phyloP scores from a whole-genome alignment of 2,113 vertebrate species.

The Brienomyrus longianalis region DNA sequence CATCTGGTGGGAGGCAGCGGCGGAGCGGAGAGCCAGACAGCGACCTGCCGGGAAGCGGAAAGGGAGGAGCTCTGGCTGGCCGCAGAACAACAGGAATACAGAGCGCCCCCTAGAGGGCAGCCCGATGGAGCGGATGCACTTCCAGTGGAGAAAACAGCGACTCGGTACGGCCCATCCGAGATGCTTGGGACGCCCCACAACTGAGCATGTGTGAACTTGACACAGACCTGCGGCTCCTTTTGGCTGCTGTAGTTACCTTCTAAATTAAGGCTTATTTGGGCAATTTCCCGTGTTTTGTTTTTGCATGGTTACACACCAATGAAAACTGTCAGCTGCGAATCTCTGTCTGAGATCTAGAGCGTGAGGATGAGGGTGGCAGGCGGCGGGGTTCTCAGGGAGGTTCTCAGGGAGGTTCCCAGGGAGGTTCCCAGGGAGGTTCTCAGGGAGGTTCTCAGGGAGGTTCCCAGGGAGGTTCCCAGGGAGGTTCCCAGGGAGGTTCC shows the following conservation, averaged over 20 bases:
- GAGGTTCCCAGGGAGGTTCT: too few species aligned
- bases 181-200: not conserved
- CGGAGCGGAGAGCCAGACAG: not conserved
- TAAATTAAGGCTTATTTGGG: not conserved
- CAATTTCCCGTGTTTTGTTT: not conserved
- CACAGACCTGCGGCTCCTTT: not conserved
- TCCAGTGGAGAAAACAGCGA: not conserved
- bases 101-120: not conserved
- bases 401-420: too few species aligned
- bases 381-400: too few species aligned
- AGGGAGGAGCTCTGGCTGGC: not conserved
- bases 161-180: not conserved
- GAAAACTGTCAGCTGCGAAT: not conserved
- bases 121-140: not conserved
- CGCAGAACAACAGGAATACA: not conserved
- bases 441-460: too few species aligned
- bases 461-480: too few species aligned
- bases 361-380: not conserved
- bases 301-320: not conserved
- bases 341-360: slow-evolving; percentile 15
- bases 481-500: not conserved
- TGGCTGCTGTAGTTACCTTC: not conserved
- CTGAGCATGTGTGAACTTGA: not conserved
- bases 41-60: not conserved
- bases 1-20: not conserved